phyloP scores from a whole-genome alignment of 2,888 invertebrate genomes.

The Piscicola geometra region DNA sequence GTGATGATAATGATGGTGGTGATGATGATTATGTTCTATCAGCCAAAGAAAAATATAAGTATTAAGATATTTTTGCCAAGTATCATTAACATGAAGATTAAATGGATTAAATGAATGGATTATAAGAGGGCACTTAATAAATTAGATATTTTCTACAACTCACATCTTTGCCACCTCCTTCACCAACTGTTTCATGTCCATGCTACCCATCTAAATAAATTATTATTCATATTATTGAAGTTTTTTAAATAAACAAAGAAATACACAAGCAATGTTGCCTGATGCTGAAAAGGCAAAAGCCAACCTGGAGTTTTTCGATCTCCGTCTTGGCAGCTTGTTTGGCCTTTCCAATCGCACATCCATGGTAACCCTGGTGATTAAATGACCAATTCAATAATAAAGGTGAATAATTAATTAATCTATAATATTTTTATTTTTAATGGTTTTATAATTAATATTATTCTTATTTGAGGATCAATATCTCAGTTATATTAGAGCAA shows the following conservation, averaged over 20 bases:
- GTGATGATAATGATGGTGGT: no score
- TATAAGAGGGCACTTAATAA: no score
- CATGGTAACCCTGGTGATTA: constrained; percentile 77
- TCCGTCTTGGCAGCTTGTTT: constrained; percentile 98
- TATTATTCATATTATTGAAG: neutral
- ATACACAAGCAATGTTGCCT: neutral
- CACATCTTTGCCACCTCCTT: constrained; percentile 92
- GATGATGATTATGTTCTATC: no score
- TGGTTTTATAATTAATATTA: neutral
- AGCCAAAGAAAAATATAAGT: neutral
- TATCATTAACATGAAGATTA: neutral
- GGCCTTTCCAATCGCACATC: constrained; percentile 96
- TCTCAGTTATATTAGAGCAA: neutral
- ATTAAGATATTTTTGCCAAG: no score
- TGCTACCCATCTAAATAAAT: constrained; percentile 63
- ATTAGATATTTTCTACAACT: no score
- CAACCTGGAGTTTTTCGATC: constrained; percentile 85
- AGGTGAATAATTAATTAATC: neutral
- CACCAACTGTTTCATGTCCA: constrained; percentile 78
- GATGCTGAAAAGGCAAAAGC: constrained; percentile 1
- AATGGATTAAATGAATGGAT: no score
- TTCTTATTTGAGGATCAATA: neutral
- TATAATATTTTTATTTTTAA: neutral
- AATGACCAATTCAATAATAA: neutral
- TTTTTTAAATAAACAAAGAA: neutral